Evolutionary conservation across 2,888 invertebrate genomes (phyloP), one percentile per base, ranked within the genome.

Genomic region (Watsonalla cultraria): DNA sequence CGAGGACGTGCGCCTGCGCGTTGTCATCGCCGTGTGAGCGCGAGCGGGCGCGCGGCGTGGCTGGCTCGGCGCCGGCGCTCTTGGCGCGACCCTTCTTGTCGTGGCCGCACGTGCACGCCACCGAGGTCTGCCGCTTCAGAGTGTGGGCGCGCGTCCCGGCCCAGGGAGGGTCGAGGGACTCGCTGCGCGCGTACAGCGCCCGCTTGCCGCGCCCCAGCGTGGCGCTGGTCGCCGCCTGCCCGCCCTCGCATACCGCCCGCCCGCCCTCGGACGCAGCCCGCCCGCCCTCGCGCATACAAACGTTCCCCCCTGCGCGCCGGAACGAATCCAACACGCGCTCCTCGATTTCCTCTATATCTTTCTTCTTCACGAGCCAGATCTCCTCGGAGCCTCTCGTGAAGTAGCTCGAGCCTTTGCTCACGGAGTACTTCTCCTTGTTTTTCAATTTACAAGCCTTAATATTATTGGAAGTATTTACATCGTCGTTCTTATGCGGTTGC

Each of bases 291-390:
- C 80, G 65, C 73, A 70, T 70, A 57, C 82, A 84, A 33, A 80
- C 58, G 54, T 76, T 81, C 33, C 84, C 86, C 6, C 86, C 84
- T 6, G 87, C 83, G 7, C 90, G 82, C 0, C 89, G 63, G 60
- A 90, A 87, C 56, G 90, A 90, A 55, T 90, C 90, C 51, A 90
- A 52, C 9, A 90, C 90, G 33, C 90, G 70, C 63, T 89, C 90
- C 60, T 90, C 90, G 33, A 90, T 90, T 65, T 89, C 90, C 51
- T 90, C 90, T 1, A 90, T 90, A 47, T 90, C 90, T 62, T 90
- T 90, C 68, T 90, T 90, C 70, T 90, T 90, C n/a, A 90, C 90
- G 46, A 90, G 74, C 90, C 90, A 90, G 47, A 90, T 90, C 65
- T 90, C 90, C 55, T 90, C 90, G 0, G 90, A 85, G 11, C 90